These are phyloP conservation scores for Grammomys surdaster DNA, from an alignment of 2,113 vertebrate species.

Conservation along the genomic window DNA sequence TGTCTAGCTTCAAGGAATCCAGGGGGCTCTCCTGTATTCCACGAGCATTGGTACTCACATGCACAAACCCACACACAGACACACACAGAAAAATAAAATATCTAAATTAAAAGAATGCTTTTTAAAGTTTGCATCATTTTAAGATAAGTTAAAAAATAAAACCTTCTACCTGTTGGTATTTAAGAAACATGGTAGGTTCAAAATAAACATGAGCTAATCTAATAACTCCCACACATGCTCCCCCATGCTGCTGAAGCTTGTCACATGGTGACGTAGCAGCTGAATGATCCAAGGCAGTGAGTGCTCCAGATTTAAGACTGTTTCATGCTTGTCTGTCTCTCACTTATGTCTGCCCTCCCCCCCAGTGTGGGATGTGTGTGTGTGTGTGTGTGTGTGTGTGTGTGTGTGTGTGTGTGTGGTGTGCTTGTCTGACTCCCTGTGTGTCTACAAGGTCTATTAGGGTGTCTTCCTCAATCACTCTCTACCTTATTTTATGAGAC, in stretches of 20 bases:
- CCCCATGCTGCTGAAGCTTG: not conserved
- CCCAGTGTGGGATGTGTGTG: no score
- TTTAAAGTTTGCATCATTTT: constrained; percentile 45
- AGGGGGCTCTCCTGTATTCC: not conserved
- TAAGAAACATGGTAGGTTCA: constrained; percentile 12
- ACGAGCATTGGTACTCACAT: not conserved
- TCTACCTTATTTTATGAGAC: not conserved
- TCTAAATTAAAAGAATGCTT: not conserved
- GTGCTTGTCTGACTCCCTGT: no score
- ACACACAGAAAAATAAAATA: no score
- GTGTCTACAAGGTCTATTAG: not conserved
- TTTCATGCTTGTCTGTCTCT: not conserved
- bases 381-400: no score
- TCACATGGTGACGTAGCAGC: not conserved
- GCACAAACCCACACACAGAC: not conserved
- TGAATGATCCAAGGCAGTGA: not conserved
- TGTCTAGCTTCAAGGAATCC: not conserved
- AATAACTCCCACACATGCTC: not conserved
- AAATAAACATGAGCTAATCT: constrained; percentile 32
- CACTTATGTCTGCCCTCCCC: no score
- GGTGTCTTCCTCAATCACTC: not conserved
- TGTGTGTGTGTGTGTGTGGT: no score
- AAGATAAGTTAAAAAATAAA: constrained; percentile 15
- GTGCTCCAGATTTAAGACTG: constrained; percentile 5
- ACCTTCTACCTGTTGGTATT: not conserved